Evolutionary conservation across 2,888 invertebrate species (phyloP).

Genomic region (Tachina lurida): DNA sequence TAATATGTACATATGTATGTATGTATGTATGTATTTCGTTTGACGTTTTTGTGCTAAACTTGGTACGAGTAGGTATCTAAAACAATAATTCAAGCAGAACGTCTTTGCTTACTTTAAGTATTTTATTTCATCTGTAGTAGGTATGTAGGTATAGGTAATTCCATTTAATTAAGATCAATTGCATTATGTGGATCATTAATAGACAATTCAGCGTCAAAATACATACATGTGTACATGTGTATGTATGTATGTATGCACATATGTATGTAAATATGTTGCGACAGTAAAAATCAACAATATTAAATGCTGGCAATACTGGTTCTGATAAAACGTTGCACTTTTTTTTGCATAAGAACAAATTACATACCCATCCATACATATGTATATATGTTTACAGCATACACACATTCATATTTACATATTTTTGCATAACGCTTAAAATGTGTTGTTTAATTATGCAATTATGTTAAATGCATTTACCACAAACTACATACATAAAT

Average conservation of each 20-base stretch:
- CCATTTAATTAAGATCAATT: background rate
- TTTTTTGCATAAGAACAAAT: constrained; percentile 19
- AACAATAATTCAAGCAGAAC: too few relatives aligned
- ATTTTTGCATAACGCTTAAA: constrained; percentile 31
- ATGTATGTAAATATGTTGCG: background rate
- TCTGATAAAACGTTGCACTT: constrained; percentile 48
- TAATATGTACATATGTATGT: background rate
- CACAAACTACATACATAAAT: constrained; percentile 37
- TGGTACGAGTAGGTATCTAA: too few relatives aligned
- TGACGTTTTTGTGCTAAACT: too few relatives aligned
- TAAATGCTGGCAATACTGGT: constrained; percentile 29
- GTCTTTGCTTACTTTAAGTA: too few relatives aligned
- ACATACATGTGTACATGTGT: background rate
- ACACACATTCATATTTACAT: background rate
- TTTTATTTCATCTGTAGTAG: too few relatives aligned
- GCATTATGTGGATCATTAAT: background rate
- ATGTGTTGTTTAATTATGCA: constrained; percentile 74
- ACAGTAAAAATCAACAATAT: background rate
- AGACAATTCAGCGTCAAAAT: background rate
- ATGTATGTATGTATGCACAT: constrained; percentile 1
- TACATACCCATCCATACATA: background rate
- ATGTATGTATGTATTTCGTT: background rate
- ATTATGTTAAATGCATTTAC: constrained; percentile 52
- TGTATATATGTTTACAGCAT: too few relatives aligned
- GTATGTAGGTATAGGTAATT: background rate